A percentile compares a stretch with the other conserved stretches of the same genome.
Evolutionary conservation across 2,888 invertebrate genomes (phyloP).

Genomic region (Mythimna lalbum): DNA sequence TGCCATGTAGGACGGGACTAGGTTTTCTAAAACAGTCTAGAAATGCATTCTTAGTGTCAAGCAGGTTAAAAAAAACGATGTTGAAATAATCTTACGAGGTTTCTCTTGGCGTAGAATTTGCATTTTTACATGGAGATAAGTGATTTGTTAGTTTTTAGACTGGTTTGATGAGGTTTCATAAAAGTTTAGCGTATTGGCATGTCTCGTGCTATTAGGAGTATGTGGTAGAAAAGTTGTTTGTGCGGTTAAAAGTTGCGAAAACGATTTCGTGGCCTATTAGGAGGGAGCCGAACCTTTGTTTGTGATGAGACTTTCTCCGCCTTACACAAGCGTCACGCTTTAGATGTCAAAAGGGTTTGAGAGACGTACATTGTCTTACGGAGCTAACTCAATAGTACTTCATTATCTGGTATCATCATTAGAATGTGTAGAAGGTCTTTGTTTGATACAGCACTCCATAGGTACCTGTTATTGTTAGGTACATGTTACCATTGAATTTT

Average conservation of each 20-base stretch:
- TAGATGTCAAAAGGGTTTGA: conserved; percentile 18
- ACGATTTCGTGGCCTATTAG: conserved; percentile 14
- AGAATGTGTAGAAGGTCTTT: conserved; percentile 28
- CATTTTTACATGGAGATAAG: conserved; percentile 62
- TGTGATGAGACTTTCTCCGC: conserved; percentile 48
- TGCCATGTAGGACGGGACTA: conserved; percentile 78
- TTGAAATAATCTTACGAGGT: conserved; percentile 56
- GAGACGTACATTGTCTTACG: conserved; percentile 29
- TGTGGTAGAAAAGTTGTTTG: conserved; percentile 25
- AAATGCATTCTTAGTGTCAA: conserved; percentile 73
- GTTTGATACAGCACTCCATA: background rate
- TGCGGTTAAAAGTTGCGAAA: conserved; percentile 48
- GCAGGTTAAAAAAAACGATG: conserved; percentile 65
- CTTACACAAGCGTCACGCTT: conserved; percentile 34
- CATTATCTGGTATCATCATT: conserved; percentile 26
- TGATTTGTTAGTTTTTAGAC: conserved; percentile 61
- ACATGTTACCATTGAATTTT: too few relatives aligned
- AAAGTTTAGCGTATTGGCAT: conserved; percentile 39
- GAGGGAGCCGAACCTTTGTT: conserved; percentile 37
- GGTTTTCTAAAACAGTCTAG: conserved; percentile 82
- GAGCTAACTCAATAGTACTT: conserved; percentile 5
- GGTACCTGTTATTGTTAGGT: too few relatives aligned
- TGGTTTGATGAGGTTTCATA: conserved; percentile 58
- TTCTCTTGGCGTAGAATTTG: conserved; percentile 59
- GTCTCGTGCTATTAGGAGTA: conserved; percentile 24